Evolutionary conservation across 2,113 vertebrate species (phyloP).

Genomic region (Sphaerodactylus townsendi): DNA sequence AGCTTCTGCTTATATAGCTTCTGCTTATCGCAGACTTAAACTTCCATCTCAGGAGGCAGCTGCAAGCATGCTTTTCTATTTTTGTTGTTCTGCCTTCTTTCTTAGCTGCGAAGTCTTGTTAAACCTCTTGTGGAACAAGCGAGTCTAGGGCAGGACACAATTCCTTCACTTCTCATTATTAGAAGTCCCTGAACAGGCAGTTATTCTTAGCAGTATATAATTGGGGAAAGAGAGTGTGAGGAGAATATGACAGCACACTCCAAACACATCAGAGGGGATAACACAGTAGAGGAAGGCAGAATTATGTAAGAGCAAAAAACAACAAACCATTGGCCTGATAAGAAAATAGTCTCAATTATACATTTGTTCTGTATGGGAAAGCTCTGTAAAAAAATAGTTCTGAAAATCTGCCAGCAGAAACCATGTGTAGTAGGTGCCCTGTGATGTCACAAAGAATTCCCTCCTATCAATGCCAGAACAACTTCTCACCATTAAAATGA

Average conservation of each 20-base stretch:
- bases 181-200: neutral
- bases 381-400: neutral
- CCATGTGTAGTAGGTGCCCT: neutral
- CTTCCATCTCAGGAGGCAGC: neutral
- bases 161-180: neutral
- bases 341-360: neutral
- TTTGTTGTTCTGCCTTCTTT: neutral
- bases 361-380: neutral
- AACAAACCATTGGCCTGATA: neutral
- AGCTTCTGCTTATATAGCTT: too few relatives aligned
- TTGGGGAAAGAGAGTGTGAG: neutral
- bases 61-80: neutral
- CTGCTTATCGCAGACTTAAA: neutral
- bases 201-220: neutral
- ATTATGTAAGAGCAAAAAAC: neutral
- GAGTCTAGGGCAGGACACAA: neutral
- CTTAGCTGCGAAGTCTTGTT: neutral
- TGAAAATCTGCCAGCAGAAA: neutral
- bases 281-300: too few relatives aligned
- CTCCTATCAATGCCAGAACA: too few relatives aligned
- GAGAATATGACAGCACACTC: too few relatives aligned
- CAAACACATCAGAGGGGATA: neutral
- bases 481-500: too few relatives aligned
- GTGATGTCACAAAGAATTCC: neutral
- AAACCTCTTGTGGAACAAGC: neutral